phyloP scores from a whole-genome alignment of 2,797 vertebrate genomes.

The Iguana delicatissima region DNA sequence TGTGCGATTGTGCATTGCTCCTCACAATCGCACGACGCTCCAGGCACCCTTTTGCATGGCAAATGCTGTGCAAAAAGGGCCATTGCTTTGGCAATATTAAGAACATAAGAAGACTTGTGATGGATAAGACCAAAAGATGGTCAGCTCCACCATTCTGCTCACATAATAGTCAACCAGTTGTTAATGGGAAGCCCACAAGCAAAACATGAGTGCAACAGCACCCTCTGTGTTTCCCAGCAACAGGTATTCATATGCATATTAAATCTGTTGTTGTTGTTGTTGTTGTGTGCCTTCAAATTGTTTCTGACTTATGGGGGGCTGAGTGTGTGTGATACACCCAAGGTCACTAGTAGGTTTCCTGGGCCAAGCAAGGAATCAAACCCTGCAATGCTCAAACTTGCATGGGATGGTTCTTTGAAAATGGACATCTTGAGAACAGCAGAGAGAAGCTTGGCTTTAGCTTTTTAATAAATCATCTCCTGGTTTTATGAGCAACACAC shows the following conservation, averaged over 20 bases:
- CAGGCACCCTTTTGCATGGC: too few species aligned
- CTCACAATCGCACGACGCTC: too few species aligned
- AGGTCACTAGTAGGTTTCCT: too few species aligned
- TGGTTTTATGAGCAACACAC: constrained; percentile 20
- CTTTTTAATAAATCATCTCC: constrained; percentile 35
- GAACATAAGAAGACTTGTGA: not conserved
- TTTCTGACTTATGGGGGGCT: too few species aligned
- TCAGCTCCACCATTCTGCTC: not conserved
- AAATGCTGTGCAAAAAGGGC: too few species aligned
- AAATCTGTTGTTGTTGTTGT: too few species aligned
- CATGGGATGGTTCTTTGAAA: constrained; percentile 7
- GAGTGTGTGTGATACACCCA: too few species aligned
- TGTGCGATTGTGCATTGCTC: too few species aligned
- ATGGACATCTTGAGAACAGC: constrained; percentile 31
- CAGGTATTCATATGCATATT: not conserved
- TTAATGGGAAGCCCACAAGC: not conserved
- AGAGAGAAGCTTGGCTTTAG: not conserved
- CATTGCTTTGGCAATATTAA: not conserved
- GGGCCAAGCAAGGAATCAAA: too few species aligned
- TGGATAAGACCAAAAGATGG: not conserved
- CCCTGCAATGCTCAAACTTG: not conserved
- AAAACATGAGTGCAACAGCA: not conserved
- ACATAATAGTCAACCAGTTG: not conserved
- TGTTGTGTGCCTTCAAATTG: too few species aligned
- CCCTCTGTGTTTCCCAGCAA: not conserved